These are phyloP conservation scores for Plecturocebus donacophilus DNA, from an alignment of 2,113 vertebrate species.

Conservation along the genomic window DNA sequence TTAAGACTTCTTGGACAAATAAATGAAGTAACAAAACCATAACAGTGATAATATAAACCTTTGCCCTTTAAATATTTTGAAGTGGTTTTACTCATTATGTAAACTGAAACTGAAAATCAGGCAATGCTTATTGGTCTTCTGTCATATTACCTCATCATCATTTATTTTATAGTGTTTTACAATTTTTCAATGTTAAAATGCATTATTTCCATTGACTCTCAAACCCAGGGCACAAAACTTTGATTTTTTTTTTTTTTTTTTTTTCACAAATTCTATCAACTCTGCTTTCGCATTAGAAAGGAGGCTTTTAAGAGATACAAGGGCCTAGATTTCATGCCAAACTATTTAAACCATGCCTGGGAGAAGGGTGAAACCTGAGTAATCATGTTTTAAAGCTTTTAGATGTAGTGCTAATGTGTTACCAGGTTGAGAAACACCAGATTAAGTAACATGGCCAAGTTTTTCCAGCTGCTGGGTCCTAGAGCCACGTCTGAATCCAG, in stretches of 20 bases:
- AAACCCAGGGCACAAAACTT: not conserved
- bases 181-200: not conserved
- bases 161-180: conserved; percentile 10
- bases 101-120: not conserved
- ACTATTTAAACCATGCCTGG: not conserved
- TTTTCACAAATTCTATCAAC: not conserved
- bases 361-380: not conserved
- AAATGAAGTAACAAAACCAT: not conserved
- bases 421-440: not conserved
- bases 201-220: not conserved
- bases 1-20: not conserved
- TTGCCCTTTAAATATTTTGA: not conserved
- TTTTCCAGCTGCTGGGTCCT: not conserved
- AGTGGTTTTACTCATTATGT: not conserved
- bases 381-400: not conserved
- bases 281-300: not conserved
- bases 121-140: not conserved
- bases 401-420: not conserved
- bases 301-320: not conserved
- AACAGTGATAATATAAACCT: not conserved
- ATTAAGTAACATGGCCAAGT: not conserved
- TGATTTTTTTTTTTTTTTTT: not conserved
- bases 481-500: not conserved
- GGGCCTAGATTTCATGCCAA: not conserved
- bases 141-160: not conserved